A percentile compares a stretch with the other conserved stretches of the same genome.
phyloP scores from a whole-genome alignment of 2,888 invertebrate species.

The Nycteola revayana region DNA sequence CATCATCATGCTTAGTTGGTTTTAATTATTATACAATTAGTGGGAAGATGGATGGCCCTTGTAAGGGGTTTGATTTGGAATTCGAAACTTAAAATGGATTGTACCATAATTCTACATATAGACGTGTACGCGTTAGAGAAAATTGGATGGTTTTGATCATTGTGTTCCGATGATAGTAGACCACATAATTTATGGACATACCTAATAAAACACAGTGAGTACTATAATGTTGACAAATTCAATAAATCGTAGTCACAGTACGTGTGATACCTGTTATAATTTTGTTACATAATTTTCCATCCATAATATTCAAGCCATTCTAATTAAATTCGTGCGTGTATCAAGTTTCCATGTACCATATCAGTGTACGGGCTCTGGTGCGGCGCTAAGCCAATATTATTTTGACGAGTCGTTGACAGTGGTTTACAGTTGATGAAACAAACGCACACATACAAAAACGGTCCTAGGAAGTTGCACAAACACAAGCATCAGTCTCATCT shows the following conservation, averaged over 20 bases:
- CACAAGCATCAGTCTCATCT: constrained; percentile 41
- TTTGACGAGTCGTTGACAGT: constrained; percentile 81
- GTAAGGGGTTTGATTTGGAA: constrained; percentile 45
- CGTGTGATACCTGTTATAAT: too few relatives aligned
- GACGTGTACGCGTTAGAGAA: too few relatives aligned
- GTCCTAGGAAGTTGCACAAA: constrained; percentile 45
- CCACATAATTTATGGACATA: too few relatives aligned
- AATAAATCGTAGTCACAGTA: too few relatives aligned
- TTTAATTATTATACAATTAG: constrained; percentile 66
- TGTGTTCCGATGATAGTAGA: too few relatives aligned
- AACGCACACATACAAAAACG: constrained; percentile 50
- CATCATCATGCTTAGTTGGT: constrained; percentile 46
- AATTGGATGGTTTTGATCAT: too few relatives aligned
- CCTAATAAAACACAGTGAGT: too few relatives aligned
- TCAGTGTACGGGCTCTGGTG: constrained; percentile 58
- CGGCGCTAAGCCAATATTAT: constrained; percentile 76
- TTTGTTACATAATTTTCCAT: constrained; percentile 33
- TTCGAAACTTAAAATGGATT: constrained; percentile 31
- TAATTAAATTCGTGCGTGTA: constrained; percentile 69
- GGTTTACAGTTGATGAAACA: constrained; percentile 77
- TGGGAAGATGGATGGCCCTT: constrained; percentile 52
- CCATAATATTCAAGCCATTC: constrained; percentile 40
- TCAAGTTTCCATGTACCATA: constrained; percentile 63
- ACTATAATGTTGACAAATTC: too few relatives aligned
- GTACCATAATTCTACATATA: too few relatives aligned